Conservation (phyloP, 1,140 invertebrate genomes). For the Drosophila chauvacae region DNA sequence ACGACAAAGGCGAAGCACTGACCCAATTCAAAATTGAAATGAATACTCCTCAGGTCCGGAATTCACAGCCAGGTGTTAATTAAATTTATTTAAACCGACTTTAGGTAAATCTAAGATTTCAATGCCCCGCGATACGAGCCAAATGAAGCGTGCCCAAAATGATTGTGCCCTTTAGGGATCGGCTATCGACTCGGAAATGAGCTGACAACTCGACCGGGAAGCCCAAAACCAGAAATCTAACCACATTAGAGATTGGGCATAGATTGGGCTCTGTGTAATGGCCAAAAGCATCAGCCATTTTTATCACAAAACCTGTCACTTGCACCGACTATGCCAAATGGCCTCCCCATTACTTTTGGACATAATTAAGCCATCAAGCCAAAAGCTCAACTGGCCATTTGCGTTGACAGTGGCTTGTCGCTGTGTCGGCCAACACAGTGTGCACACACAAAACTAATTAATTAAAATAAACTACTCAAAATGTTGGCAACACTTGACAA, state of each 20-base stretch:
- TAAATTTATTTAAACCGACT: constrained; percentile 67
- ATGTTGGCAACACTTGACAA: constrained; percentile 16
- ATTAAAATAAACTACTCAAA: constrained; percentile 60
- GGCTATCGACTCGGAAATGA: constrained; percentile 43
- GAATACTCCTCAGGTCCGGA: constrained; percentile 27
- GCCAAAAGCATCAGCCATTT: constrained; percentile 45
- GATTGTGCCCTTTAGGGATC: constrained; percentile 50
- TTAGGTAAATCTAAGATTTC: constrained; percentile 42
- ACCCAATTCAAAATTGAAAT: constrained; percentile 61
- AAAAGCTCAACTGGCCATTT: constrained; percentile 70
- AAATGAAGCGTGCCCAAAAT: constrained; percentile 78
- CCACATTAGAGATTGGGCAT: constrained; percentile 24
- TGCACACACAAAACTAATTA: constrained; percentile 58
- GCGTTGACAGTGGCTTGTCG: constrained; percentile 74
- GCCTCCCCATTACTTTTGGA: constrained; percentile 70
- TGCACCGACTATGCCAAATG: constrained; percentile 54
- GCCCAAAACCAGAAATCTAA: constrained; percentile 22
- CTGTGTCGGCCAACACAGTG: constrained; percentile 37
- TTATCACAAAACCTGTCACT: constrained; percentile 66
- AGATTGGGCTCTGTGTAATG: constrained; percentile 31
- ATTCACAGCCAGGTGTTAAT: constrained; percentile 71
- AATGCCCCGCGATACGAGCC: constrained; percentile 31
- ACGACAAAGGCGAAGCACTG: constrained; percentile 56
- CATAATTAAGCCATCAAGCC: constrained; percentile 78
- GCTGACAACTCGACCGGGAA: constrained; percentile 50